Base-by-base conservation (phyloP, 2,113 vertebrate species). In the Phoxinus phoxinus region DNA sequence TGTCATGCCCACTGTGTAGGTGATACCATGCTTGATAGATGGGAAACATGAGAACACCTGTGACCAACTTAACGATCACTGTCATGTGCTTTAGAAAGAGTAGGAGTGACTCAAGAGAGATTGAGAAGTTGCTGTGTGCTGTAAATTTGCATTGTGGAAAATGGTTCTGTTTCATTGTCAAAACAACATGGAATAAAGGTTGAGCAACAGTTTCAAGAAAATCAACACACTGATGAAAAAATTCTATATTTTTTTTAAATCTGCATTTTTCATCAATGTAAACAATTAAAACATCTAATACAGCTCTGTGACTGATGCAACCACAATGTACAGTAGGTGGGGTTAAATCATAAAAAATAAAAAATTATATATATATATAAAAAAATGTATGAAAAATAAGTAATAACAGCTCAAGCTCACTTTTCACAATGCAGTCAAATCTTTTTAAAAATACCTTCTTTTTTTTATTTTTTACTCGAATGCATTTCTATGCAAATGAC, bases 11-110 rank as follows among this genome's bases (percentile, higher is more conserved):
- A 8, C 35, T 61, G 69, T 71, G 27, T 67, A 69, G 25, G 35
- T 71, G 67, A 86, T 65, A 30, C 73, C 25, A 23, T 85, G 48
- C 12, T 35, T 37, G 58, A 75, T 30, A 12, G 56, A 71, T 48
- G 21, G 84, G 79, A 85, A 83, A 85, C 76, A 6, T 21, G 59
- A 72, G 84, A 46, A 13, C 19, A 5, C 59, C 53, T 80, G 74
- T 63, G 58, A 72, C 48, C 12, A 83, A 41, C 17, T 53, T 83
- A 56, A 72, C 3, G 1, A 12, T 35, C 65, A 72, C 12, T 15
- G 48, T 48, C 37, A 51, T 48, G 58, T 81, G 59, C 79, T 81
- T 59, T 30, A 27, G 41, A 44, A 46, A 65, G 44, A 69, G 19
- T 12, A 48, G 41, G 13, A 10, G 41, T 46, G n/a, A 46, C 72